A percentile compares a stretch with the other conserved stretches of the same genome.
Evolutionary conservation across 2,797 vertebrate species (phyloP).

Genomic region (Channallabes apus): DNA sequence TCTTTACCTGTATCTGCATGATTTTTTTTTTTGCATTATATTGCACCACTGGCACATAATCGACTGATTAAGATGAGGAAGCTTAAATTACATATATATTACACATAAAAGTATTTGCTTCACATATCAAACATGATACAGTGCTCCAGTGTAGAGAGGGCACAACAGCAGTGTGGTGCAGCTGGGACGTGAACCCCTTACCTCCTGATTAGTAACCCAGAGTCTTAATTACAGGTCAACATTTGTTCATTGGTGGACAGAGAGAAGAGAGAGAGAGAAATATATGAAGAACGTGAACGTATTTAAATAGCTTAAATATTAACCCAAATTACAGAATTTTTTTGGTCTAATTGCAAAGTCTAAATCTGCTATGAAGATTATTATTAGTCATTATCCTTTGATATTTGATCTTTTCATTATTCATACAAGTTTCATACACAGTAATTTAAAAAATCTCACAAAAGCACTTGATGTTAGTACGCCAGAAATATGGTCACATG

Average conservation of each 20-base stretch:
- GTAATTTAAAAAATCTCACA: conserved; percentile 44
- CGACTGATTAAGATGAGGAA: no score
- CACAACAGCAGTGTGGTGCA: no score
- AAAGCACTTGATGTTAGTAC: conserved; percentile 52
- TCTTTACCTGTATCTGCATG: no score
- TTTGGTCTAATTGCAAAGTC: background rate
- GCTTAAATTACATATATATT: no score
- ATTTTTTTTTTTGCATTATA: no score
- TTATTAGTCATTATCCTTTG: background rate
- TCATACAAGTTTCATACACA: conserved; percentile 31
- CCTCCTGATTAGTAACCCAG: no score
- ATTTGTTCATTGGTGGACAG: background rate
- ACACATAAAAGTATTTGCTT: no score
- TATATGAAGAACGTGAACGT: conserved; percentile 2
- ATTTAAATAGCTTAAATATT: conserved; percentile 31
- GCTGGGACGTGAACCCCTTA: no score
- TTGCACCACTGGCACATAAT: no score
- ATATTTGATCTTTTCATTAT: background rate
- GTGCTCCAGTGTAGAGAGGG: no score
- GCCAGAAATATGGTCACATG: conserved; percentile 7
- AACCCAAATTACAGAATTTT: conserved; percentile 5
- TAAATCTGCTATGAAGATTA: background rate
- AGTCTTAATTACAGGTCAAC: background rate
- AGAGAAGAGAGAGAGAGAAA: background rate
- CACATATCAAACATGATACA: no score